Conservation (phyloP, 2,113 vertebrate genomes). For the Chloroceryle aenea region DNA sequence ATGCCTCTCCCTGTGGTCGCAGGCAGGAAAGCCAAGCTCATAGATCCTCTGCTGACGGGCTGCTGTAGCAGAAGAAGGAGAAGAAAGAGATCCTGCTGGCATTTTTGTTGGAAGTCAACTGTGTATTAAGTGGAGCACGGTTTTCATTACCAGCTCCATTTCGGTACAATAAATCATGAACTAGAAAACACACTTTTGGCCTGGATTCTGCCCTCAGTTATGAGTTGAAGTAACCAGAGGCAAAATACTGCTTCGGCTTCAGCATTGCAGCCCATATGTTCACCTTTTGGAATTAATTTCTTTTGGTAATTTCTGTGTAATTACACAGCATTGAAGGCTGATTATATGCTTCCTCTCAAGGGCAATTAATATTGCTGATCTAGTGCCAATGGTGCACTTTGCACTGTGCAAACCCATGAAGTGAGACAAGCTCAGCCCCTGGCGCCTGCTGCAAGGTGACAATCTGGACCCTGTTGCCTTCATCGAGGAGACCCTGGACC, state of each 20-base stretch:
- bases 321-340: conserved; percentile 16
- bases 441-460: neutral
- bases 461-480: neutral
- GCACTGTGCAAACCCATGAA: neutral
- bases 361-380: conserved; percentile 1
- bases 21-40: neutral
- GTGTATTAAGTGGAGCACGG: conserved; percentile 1
- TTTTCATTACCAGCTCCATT: conserved; percentile 48
- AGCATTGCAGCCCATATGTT: neutral
- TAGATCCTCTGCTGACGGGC: neutral
- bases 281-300: conserved; percentile 65
- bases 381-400: conserved; percentile 7
- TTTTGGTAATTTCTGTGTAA: conserved; percentile 49
- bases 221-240: conserved; percentile 15
- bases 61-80: neutral
- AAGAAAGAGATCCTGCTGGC: conserved; percentile 37
- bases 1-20: accelerated
- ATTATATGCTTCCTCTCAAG: conserved; percentile 45
- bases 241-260: neutral
- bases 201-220: conserved; percentile 27
- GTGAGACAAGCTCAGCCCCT: neutral
- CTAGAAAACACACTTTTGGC: conserved; percentile 30
- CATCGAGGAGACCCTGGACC: neutral
- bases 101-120: conserved; percentile 33
- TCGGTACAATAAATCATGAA: conserved; percentile 35